Evolutionary conservation across 2,113 vertebrate genomes (phyloP), one percentile per base, ranked within the genome.

Genomic region (Clinocottus analis): DNA sequence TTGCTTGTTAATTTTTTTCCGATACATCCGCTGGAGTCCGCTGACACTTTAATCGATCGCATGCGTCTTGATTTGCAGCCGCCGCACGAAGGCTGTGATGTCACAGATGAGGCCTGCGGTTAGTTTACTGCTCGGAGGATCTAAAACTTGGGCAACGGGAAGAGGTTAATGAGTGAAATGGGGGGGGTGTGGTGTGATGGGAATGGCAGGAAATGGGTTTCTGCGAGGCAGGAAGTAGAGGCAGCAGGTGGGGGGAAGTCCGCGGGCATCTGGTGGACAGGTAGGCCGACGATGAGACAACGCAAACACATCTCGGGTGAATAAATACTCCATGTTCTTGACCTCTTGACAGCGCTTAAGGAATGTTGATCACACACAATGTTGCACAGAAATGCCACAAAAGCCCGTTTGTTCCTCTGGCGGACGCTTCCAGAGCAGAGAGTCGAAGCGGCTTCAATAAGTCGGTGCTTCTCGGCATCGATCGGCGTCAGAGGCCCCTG

Each of bases 401-500:
- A 59, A 47, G 5, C 17, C 7, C 8, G 0, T 16, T 64, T 70
- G 31, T 56, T 23, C 33, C 55, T 59, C n/a, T n/a, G 7, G 31
- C 19, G 31, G 10, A 9, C 7, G 14, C 47, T 65, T 27, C 16
- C 6, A 39, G 37, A 8, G n/a, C 55, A 12, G 5, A 7, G 14
- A 51, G 33, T 17, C 53, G 12, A 51, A 77, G 16, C 3, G 27
- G 0, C 43, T 21, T 31, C 16, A 56, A 60, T 7, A 17, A 16
- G 12, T 31, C 23, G 49, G 27, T 5, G 10, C 25, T 31, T 51
- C 35, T 55, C 31, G 29, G 49, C 23, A 47, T 31, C 35, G 41
- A 77, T 86, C 63, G 85, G 70, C 81, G 64, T 69, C 63, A 80
- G 5, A 45, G 39, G 55, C 27, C 84, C 17, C 72, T 83, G 86